Conservation (phyloP, 2,113 vertebrate genomes). For the Daphoenositta chrysoptera region DNA sequence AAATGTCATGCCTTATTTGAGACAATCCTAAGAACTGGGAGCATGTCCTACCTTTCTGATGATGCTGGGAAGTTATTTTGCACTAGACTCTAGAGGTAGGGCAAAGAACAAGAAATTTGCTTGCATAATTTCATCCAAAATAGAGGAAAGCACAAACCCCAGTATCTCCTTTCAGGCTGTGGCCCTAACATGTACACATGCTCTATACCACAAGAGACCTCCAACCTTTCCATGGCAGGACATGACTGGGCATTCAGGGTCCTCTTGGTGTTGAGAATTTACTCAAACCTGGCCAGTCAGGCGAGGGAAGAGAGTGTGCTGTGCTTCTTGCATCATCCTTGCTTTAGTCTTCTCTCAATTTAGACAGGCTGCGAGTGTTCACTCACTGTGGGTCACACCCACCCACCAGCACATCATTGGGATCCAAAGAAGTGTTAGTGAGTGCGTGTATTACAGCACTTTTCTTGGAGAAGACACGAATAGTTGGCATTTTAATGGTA, state of each 20-base stretch:
- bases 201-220: background rate
- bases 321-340: background rate
- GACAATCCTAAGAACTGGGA: background rate
- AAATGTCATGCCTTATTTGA: background rate
- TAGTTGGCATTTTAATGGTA: background rate
- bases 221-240: background rate
- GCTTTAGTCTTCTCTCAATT: background rate
- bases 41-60: background rate
- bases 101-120: background rate
- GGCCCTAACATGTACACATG: background rate
- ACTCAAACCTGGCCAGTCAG: background rate
- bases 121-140: background rate
- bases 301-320: background rate
- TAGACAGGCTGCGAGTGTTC: background rate
- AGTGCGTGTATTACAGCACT: background rate
- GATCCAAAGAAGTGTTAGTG: background rate
- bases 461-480: background rate
- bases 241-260: background rate
- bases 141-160: background rate
- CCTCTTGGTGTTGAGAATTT: background rate
- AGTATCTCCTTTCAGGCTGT: background rate
- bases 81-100: background rate
- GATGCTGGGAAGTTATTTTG: background rate
- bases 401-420: background rate
- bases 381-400: background rate